phyloP scores from a whole-genome alignment of 2,113 vertebrate genomes.

The Machaerirhynchus nigripectus region DNA sequence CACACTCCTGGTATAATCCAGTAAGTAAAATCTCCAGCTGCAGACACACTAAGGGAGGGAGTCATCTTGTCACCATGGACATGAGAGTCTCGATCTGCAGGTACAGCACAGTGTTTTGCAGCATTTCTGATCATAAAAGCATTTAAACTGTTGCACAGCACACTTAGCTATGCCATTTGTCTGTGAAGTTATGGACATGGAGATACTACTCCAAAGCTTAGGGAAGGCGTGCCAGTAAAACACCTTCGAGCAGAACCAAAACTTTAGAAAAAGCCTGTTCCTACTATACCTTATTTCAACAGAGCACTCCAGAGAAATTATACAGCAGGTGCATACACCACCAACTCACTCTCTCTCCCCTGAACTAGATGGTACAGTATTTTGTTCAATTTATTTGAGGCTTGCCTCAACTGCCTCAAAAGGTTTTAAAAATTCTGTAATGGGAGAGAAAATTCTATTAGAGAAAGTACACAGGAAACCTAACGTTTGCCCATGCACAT shows the following conservation, averaged over 20 bases:
- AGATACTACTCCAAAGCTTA: not conserved
- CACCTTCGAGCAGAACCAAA: not conserved
- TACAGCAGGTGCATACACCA: not conserved
- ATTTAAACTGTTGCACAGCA: not conserved
- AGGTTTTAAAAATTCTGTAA: not conserved
- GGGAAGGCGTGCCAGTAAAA: not conserved
- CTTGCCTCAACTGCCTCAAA: not conserved
- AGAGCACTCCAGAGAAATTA: not conserved
- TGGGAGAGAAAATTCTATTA: not conserved
- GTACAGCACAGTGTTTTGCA: not conserved
- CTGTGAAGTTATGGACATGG: not conserved
- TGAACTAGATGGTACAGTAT: not conserved
- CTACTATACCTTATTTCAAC: not conserved
- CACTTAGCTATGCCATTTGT: not conserved
- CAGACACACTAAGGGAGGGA: not conserved
- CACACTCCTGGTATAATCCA: not conserved
- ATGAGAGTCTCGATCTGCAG: not conserved
- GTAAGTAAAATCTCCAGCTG: not conserved
- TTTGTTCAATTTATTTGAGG: not conserved
- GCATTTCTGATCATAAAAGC: not conserved
- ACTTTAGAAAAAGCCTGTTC: not conserved
- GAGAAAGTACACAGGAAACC: not conserved
- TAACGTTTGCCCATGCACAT: accelerated
- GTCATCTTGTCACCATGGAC: not conserved
- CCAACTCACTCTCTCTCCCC: not conserved